A percentile compares a stretch with the other conserved stretches of the same genome.
Conservation (phyloP, 2,888 invertebrate genomes). For the Tromatobia lineatoria region DNA sequence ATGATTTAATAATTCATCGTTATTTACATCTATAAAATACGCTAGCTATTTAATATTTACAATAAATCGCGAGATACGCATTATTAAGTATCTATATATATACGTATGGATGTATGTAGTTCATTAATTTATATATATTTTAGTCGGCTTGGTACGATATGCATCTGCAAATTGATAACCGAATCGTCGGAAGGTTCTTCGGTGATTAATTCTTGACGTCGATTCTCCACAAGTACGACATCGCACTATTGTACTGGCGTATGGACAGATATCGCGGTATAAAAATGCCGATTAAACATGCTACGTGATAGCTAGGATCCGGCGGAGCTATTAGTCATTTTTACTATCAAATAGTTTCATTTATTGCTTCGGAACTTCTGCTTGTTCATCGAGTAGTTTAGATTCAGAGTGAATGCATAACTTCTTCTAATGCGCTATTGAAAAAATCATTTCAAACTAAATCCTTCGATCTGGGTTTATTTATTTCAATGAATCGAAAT, state of each 20-base stretch:
- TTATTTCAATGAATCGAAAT: neutral
- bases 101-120: conserved; percentile 35
- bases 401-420: neutral
- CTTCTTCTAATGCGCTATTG: neutral
- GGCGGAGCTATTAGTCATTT: conserved; percentile 35
- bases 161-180: conserved; percentile 61
- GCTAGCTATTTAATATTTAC: conserved; percentile 71
- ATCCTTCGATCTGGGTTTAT: neutral
- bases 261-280: conserved; percentile 62
- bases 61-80: conserved; percentile 56
- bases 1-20: conserved; percentile 62
- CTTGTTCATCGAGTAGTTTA: conserved; percentile 3
- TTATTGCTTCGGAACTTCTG: conserved; percentile 59
- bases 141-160: conserved; percentile 68
- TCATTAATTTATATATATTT: conserved; percentile 36
- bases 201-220: conserved; percentile 7
- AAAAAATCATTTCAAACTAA: neutral
- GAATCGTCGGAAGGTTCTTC: conserved; percentile 35
- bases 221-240: neutral
- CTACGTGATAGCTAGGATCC: conserved; percentile 44
- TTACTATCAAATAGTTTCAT: conserved; percentile 39
- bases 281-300: conserved; percentile 55
- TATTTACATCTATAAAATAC: conserved; percentile 79
- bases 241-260: conserved; percentile 6
- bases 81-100: conserved; percentile 30